phyloP scores from a whole-genome alignment of 2,888 invertebrate species.

The Temnothorax ravouxi region DNA sequence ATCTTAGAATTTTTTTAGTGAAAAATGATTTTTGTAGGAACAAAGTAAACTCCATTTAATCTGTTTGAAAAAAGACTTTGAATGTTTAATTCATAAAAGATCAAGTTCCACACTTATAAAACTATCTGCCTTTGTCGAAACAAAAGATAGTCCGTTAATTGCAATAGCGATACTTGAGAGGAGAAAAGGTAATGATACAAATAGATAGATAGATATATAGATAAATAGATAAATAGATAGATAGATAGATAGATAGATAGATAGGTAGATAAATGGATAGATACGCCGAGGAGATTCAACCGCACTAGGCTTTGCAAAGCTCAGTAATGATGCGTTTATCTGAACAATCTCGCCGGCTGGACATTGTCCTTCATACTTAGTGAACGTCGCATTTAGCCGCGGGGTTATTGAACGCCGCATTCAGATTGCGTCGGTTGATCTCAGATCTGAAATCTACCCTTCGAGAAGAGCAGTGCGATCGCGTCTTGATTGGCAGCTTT shows the following conservation, averaged over 20 bases:
- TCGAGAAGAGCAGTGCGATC: constrained; percentile 25
- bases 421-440: constrained; percentile 66
- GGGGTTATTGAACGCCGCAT: constrained; percentile 59
- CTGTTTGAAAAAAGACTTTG: background rate
- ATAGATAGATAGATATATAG: constrained; percentile 24
- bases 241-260: background rate
- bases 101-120: background rate
- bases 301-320: background rate
- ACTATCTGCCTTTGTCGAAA: background rate
- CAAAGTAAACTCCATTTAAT: constrained; percentile 8
- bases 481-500: constrained; percentile 58
- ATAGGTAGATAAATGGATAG: background rate
- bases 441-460: constrained; percentile 57
- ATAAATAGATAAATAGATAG: constrained; percentile 7
- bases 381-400: constrained; percentile 64
- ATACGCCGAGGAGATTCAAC: constrained; percentile 24
- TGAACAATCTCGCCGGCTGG: constrained; percentile 48
- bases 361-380: constrained; percentile 59
- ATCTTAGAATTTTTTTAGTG: background rate
- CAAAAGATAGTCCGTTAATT: background rate
- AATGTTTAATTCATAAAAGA: background rate
- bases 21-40: background rate
- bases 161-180: background rate
- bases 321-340: constrained; percentile 61
- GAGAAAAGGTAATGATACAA: background rate